A percentile compares a stretch with the other conserved stretches of the same genome.
phyloP scores from a whole-genome alignment of 1,140 invertebrate species.

The Drosophila oshimai region DNA sequence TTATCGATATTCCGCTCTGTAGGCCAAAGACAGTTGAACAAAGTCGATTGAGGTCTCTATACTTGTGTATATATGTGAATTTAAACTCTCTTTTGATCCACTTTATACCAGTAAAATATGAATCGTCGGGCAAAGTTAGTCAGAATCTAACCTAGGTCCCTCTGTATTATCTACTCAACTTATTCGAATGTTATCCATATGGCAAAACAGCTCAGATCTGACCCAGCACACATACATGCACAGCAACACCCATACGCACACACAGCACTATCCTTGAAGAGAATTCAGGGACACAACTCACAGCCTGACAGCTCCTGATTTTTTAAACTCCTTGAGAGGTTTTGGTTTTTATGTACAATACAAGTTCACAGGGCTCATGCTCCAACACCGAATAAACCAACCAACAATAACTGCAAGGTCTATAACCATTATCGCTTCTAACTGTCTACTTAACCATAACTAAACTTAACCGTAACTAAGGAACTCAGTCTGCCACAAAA shows the following conservation, averaged over 20 bases:
- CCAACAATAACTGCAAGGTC: constrained; percentile 38
- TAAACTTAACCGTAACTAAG: constrained; percentile 31
- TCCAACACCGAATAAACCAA: constrained; percentile 75
- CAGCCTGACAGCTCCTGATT: constrained; percentile 37
- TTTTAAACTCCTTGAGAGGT: constrained; percentile 15
- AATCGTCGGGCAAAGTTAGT: constrained; percentile 43
- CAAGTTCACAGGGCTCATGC: constrained; percentile 63
- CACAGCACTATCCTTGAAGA: constrained; percentile 17
- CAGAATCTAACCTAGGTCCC: constrained; percentile 45
- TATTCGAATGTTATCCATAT: constrained; percentile 15
- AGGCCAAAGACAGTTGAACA: constrained; percentile 49
- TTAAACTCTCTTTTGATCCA: no score
- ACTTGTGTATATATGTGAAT: constrained; percentile 23
- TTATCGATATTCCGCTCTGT: constrained; percentile 30
- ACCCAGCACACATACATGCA: constrained; percentile 27
- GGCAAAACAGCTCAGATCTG: constrained; percentile 63
- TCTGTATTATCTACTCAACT: background rate
- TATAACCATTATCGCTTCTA: constrained; percentile 54
- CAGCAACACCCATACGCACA: constrained; percentile 14
- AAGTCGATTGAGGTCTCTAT: constrained; percentile 40
- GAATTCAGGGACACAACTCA: constrained; percentile 9
- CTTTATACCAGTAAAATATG: background rate
- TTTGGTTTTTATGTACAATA: constrained; percentile 37
- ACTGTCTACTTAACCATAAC: constrained; percentile 58
- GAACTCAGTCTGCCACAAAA: constrained; percentile 33